phyloP scores from a whole-genome alignment of 2,113 vertebrate species.

The Albula glossodonta region DNA sequence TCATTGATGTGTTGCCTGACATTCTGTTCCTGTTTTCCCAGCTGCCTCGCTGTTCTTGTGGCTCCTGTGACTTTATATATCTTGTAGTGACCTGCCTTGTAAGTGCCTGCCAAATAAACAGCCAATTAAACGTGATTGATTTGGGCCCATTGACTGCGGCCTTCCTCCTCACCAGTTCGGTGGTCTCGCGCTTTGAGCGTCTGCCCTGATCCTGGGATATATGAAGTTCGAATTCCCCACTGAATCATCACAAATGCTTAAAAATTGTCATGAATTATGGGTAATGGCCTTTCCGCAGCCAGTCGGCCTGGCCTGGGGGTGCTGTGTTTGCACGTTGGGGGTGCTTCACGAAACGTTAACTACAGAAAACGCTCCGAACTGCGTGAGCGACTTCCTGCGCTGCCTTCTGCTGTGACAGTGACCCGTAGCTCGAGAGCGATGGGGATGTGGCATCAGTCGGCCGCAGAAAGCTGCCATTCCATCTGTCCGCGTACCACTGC shows the following conservation, averaged over 20 bases:
- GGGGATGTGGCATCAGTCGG: no score
- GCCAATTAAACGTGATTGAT: neutral
- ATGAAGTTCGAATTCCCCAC: no score
- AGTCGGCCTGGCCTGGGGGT: neutral
- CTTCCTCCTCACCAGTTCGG: neutral
- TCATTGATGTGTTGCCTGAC: no score
- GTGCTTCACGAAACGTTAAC: no score
- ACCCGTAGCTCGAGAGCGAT: no score
- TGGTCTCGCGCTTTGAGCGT: neutral
- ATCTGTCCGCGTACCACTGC: no score
- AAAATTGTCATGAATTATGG: neutral
- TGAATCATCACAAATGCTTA: neutral
- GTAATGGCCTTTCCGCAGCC: neutral
- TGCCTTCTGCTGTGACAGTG: no score
- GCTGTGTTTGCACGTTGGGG: neutral
- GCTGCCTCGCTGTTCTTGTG: neutral
- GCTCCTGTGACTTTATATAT: neutral
- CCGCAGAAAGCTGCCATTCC: no score
- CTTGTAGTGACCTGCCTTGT: neutral
- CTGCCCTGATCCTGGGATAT: no score
- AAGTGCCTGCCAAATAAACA: neutral
- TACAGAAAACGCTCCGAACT: no score
- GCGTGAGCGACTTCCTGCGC: no score
- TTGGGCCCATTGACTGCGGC: neutral
- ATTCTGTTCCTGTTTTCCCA: no score